These are phyloP conservation scores for Sisyra nigra DNA, from an alignment of 2,888 invertebrate species.

Conservation along the genomic window DNA sequence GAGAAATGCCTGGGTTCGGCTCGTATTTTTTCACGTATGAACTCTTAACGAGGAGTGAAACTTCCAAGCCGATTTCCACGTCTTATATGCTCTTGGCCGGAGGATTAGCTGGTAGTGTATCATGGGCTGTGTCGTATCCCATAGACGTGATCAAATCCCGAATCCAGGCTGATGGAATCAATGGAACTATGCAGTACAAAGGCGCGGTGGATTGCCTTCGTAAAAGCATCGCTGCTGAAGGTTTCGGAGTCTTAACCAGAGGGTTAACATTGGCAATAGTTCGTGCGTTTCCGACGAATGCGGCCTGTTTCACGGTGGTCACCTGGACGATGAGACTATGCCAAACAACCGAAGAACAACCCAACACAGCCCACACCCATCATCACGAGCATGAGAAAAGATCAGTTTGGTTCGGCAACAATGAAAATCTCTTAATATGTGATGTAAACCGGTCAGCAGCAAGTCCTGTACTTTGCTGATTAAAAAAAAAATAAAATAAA, in stretches of 20 bases:
- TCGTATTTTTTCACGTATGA: conserved; percentile 80
- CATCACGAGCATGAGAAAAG: neutral
- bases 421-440: no score
- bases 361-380: neutral
- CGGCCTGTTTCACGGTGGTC: conserved; percentile 80
- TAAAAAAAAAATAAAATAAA: no score
- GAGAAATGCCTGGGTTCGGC: conserved; percentile 76
- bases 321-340: conserved; percentile 52
- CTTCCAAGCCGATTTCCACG: conserved; percentile 36
- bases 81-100: conserved; percentile 62
- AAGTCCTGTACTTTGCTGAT: no score
- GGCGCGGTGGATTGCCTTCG: conserved; percentile 58
- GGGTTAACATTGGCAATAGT: conserved; percentile 66
- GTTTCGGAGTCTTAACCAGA: conserved; percentile 50
- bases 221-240: conserved; percentile 52
- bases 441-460: no score
- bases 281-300: conserved; percentile 86
- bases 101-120: conserved; percentile 68
- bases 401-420: neutral
- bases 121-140: conserved; percentile 79
- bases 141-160: conserved; percentile 82
- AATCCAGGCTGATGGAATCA: conserved; percentile 54
- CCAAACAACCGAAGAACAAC: neutral
- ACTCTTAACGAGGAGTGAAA: conserved; percentile 37
- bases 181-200: conserved; percentile 35